Conservation (phyloP, 2,113 vertebrate species). For the Oenanthe oenanthe region DNA sequence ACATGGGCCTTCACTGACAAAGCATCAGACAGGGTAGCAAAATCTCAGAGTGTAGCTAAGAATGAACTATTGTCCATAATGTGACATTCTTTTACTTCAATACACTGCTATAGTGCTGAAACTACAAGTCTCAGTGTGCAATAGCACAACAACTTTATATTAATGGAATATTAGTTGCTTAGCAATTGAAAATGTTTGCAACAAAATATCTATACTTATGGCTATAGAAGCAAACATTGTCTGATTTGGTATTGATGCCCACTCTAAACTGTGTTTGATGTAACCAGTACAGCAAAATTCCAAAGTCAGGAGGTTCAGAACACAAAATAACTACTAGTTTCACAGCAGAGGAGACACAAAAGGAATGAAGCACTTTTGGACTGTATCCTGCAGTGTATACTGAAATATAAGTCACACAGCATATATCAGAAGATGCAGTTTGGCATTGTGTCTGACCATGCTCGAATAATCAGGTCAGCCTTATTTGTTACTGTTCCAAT, state of each 20-base stretch:
- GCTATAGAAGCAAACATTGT: background rate
- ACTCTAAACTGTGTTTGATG: background rate
- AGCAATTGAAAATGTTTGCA: background rate
- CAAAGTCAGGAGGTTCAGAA: background rate
- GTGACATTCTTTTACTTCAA: background rate
- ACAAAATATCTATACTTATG: background rate
- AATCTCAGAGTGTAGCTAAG: background rate
- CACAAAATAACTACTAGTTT: background rate
- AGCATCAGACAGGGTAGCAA: background rate
- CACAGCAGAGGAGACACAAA: background rate
- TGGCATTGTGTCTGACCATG: background rate
- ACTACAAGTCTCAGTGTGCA: background rate
- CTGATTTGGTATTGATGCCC: background rate
- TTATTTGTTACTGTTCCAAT: slow-evolving; percentile 34
- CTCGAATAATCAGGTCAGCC: slow-evolving; percentile 33
- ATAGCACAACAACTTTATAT: background rate
- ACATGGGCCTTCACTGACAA: background rate
- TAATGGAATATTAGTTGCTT: background rate
- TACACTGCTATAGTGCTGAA: background rate
- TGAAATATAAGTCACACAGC: background rate
- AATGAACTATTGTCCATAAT: background rate
- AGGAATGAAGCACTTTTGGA: background rate
- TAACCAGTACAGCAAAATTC: background rate
- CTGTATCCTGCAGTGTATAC: background rate
- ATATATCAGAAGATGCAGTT: background rate